phyloP scores from a whole-genome alignment of 2,797 vertebrate genomes.

The Oryzias dopingdopingensis region DNA sequence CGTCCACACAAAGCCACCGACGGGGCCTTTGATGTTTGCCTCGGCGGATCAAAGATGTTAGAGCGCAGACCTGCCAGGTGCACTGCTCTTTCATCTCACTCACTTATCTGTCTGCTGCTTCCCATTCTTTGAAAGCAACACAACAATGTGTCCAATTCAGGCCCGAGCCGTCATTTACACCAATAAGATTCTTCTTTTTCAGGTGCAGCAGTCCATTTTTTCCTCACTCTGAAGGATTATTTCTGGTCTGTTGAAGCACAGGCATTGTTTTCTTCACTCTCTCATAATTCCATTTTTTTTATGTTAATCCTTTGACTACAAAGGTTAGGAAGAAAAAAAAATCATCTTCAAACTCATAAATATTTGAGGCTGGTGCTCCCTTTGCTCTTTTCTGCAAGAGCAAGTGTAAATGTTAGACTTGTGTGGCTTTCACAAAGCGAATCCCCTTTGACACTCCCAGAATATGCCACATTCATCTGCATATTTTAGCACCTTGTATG shows the following conservation, averaged over 20 bases:
- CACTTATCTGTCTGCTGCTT: constrained; percentile 54
- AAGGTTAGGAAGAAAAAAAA: constrained; percentile 5
- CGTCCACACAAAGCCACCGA: constrained; percentile 57
- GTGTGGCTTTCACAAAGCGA: constrained; percentile 15
- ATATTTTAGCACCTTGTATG: background rate
- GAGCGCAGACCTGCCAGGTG: constrained; percentile 62
- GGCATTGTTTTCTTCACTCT: background rate
- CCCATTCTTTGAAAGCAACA: constrained; percentile 36
- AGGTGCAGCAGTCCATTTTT: constrained; percentile 9
- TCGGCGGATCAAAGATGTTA: constrained; percentile 70
- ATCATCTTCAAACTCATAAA: constrained; percentile 37
- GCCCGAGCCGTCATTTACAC: constrained; percentile 33
- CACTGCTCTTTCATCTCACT: constrained; percentile 64
- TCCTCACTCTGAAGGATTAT: constrained; percentile 16
- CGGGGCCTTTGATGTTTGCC: constrained; percentile 69
- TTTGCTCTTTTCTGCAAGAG: constrained; percentile 23
- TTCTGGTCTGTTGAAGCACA: background rate
- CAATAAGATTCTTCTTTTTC: constrained; percentile 27
- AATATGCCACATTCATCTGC: constrained; percentile 3
- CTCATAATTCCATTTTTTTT: constrained; percentile 15
- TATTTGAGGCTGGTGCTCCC: constrained; percentile 26
- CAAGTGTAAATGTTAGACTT: constrained; percentile 28
- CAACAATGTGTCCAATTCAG: constrained; percentile 53
- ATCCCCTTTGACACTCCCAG: constrained; percentile 8
- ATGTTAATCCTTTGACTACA: constrained; percentile 37